phyloP scores from a whole-genome alignment of 1,140 invertebrate genomes.

The Drosophila novamexicana region DNA sequence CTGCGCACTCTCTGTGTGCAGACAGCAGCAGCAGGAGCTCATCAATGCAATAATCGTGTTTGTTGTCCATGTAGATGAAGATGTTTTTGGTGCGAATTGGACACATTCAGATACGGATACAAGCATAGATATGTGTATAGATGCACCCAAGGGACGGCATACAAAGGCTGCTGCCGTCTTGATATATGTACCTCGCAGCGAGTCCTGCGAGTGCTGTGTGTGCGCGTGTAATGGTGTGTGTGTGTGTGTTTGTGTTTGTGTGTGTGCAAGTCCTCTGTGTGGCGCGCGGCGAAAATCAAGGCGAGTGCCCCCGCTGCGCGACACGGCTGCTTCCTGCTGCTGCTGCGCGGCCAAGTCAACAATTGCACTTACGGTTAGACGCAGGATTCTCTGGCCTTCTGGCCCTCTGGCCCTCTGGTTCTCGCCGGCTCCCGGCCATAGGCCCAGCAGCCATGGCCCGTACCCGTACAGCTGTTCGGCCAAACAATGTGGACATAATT shows the following conservation, averaged over 20 bases:
- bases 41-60: constrained; percentile 81
- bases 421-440: constrained; percentile 10
- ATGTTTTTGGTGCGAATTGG: constrained; percentile 75
- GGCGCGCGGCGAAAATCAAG: constrained; percentile 76
- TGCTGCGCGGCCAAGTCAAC: constrained; percentile 26
- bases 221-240: background rate
- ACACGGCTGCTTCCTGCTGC: constrained; percentile 72
- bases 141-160: constrained; percentile 50
- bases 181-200: constrained; percentile 52
- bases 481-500: constrained; percentile 76
- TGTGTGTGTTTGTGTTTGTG: constrained; percentile 20
- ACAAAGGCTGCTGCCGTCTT: constrained; percentile 61
- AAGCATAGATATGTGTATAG: background rate
- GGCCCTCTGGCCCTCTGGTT: constrained; percentile 3
- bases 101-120: constrained; percentile 9
- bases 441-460: constrained; percentile 5
- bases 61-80: constrained; percentile 66
- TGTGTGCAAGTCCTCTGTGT: constrained; percentile 46
- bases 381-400: constrained; percentile 24
- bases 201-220: constrained; percentile 15
- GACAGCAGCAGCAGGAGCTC: constrained; percentile 83
- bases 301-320: constrained; percentile 67
- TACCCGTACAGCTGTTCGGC: constrained; percentile 60
- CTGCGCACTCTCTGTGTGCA: constrained; percentile 66
- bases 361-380: constrained; percentile 63